Base-by-base conservation (phyloP, 2,113 vertebrate genomes). In the Sciurus niger region DNA sequence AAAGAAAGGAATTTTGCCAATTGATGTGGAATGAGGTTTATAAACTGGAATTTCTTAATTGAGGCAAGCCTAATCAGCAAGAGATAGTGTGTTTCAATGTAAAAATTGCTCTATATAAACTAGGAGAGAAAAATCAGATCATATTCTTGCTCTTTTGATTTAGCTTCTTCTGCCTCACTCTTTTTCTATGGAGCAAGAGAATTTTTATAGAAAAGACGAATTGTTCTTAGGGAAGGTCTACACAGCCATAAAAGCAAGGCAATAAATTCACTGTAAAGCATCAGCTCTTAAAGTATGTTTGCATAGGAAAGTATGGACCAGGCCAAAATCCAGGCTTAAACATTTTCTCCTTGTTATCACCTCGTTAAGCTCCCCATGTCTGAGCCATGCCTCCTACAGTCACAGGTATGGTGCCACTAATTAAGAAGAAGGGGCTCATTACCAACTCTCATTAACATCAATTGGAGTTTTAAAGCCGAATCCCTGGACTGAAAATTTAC, bases 311-410 rank as follows among this genome's bases (percentile, higher is more conserved):
- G 97, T 84, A 70, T 79, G 87, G 93, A 87, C 95, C 93, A 84
- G 86, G 87, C 93, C 95, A 63, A 94, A 94, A 97, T 92, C 87
- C 94, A 96, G 93, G 95, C 89, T 97, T 78, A 76, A 94, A 84
- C 96, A 95, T 95, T 98, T 96, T 97, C 98, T 97, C 94, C 98
- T 98, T 97, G 97, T 98, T 98, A 97, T 97, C 98, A 97, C 98
- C 97, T 97, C 97, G 95, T 98, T 98, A 98, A 96, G 96, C 87
- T 95, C 92, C 96, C 93, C 95, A 65, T 0, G 51, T 95, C 97
- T 84, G 76, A 96, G 93, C 93, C 86, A 28, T 92, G 92, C 97
- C 96, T 97, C 98, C 96, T 95, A 85, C 89, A 74, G 96, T 93
- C 96, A 88, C 94, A 98, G 97, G 97, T 98, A 97, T 97, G 96